Evolutionary conservation across 2,888 invertebrate genomes (phyloP).

Genomic region (Pyralis farinalis): DNA sequence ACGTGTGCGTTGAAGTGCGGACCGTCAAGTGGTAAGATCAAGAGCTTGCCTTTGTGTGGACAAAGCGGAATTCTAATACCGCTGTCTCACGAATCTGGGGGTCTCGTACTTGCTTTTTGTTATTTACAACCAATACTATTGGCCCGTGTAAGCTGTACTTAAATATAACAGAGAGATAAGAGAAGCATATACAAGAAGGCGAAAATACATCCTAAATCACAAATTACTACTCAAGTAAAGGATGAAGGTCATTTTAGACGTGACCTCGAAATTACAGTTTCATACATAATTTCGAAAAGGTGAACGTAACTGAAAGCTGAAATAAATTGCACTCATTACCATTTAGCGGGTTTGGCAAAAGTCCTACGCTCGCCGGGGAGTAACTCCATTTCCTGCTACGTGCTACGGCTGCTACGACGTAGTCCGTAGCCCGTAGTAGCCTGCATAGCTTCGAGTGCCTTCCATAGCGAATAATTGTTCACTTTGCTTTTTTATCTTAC

Average conservation of each 20-base stretch:
- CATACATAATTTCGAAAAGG: conserved; percentile 18
- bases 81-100: background rate
- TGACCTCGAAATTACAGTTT: conserved; percentile 2
- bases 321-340: conserved; percentile 63
- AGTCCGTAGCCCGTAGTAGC: conserved; percentile 37
- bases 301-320: conserved; percentile 27
- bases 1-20: conserved; percentile 7
- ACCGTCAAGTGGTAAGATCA: conserved; percentile 1
- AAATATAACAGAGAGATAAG: too few relatives aligned
- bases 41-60: background rate
- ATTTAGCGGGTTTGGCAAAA: conserved; percentile 65
- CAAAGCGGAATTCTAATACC: conserved; percentile 4
- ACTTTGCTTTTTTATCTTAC: conserved; percentile 41
- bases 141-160: too few relatives aligned
- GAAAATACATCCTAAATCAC: too few relatives aligned
- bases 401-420: conserved; percentile 61
- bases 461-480: conserved; percentile 56
- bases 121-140: too few relatives aligned
- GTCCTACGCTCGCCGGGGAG: conserved; percentile 55
- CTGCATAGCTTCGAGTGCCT: conserved; percentile 51
- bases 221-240: too few relatives aligned
- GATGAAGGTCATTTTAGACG: too few relatives aligned
- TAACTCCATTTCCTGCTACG: conserved; percentile 71
- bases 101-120: too few relatives aligned
- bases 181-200: too few relatives aligned